Evolutionary conservation across 2,113 vertebrate species (phyloP).

Genomic region (Brachirus orientalis): DNA sequence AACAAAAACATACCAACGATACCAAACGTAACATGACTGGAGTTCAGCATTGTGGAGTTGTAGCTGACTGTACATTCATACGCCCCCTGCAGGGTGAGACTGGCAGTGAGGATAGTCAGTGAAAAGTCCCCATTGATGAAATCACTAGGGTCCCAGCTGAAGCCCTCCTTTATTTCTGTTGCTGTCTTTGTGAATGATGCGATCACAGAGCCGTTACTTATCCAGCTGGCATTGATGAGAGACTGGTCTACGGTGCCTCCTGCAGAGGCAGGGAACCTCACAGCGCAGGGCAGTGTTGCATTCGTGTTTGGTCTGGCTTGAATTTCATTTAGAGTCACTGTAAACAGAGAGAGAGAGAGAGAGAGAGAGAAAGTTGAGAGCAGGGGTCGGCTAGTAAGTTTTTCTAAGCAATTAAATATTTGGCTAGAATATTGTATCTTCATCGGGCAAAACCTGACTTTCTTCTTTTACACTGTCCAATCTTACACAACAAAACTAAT

Average conservation of each 20-base stretch:
- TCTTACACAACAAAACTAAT: too few relatives aligned
- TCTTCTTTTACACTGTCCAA: too few relatives aligned
- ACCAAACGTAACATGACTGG: conserved; percentile 64
- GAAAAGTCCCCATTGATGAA: conserved; percentile 72
- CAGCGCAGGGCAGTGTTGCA: conserved; percentile 68
- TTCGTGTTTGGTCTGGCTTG: conserved; percentile 57
- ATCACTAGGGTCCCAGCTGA: conserved; percentile 54
- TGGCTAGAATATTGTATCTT: too few relatives aligned
- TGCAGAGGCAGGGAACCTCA: conserved; percentile 17
- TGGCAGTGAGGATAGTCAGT: conserved; percentile 64
- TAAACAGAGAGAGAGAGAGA: conserved; percentile 20
- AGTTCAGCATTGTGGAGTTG: conserved; percentile 54
- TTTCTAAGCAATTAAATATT: too few relatives aligned
- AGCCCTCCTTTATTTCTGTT: conserved; percentile 50
- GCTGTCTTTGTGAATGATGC: conserved; percentile 46
- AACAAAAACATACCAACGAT: conserved; percentile 64
- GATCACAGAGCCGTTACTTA: conserved; percentile 49
- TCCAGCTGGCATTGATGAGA: conserved; percentile 71
- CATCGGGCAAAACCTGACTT: too few relatives aligned
- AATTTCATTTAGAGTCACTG: conserved; percentile 66
- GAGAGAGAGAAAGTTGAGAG: too few relatives aligned
- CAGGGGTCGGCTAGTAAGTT: too few relatives aligned
- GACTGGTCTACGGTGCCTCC: neutral
- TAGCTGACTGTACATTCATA: conserved; percentile 75
- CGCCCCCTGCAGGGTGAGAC: conserved; percentile 68